Percentiles rank a stretch among this genome's conserved stretches.
Conservation (phyloP, 2,888 invertebrate species). For the Caenorhabditis wallacei region DNA sequence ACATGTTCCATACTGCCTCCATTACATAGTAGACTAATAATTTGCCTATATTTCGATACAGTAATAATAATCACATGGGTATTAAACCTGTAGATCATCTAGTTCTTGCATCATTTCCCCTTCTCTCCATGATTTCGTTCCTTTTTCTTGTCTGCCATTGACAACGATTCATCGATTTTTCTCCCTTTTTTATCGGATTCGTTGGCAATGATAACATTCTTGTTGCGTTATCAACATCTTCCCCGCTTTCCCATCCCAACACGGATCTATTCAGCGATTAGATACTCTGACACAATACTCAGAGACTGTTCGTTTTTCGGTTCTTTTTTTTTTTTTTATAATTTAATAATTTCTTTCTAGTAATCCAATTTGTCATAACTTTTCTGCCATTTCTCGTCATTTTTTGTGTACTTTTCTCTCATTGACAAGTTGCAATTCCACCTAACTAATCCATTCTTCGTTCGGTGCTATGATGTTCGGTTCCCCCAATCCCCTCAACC, state of each 20-base stretch:
- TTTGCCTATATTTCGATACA: not conserved
- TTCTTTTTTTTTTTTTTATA: not conserved
- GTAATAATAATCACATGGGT: slow-evolving; percentile 17
- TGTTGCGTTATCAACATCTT: slow-evolving; percentile 37
- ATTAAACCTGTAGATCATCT: slow-evolving; percentile 10
- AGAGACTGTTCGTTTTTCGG: slow-evolving; percentile 7
- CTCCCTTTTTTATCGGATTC: slow-evolving; percentile 29
- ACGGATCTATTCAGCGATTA: slow-evolving; percentile 51
- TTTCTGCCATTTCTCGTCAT: slow-evolving; percentile 33
- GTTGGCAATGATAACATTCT: slow-evolving; percentile 45
- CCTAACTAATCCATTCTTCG: slow-evolving; percentile 36
- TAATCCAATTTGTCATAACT: slow-evolving; percentile 14
- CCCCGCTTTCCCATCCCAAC: not conserved
- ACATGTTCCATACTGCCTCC: slow-evolving; percentile 9
- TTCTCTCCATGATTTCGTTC: slow-evolving; percentile 14
- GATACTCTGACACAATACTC: slow-evolving; percentile 45
- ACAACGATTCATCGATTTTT: slow-evolving; percentile 19
- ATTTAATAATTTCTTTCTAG: not conserved
- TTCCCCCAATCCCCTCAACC: slow-evolving; percentile 31
- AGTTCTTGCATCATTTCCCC: slow-evolving; percentile 19
- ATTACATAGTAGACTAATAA: slow-evolving; percentile 10
- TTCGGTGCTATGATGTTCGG: slow-evolving; percentile 61
- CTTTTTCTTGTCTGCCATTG: slow-evolving; percentile 28
- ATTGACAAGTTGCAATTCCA: slow-evolving; percentile 32
- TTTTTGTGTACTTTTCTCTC: slow-evolving; percentile 8